Percentiles rank a stretch among this genome's conserved stretches.
phyloP scores from a whole-genome alignment of 1,140 invertebrate genomes.

The Drosophila kanapiae region DNA sequence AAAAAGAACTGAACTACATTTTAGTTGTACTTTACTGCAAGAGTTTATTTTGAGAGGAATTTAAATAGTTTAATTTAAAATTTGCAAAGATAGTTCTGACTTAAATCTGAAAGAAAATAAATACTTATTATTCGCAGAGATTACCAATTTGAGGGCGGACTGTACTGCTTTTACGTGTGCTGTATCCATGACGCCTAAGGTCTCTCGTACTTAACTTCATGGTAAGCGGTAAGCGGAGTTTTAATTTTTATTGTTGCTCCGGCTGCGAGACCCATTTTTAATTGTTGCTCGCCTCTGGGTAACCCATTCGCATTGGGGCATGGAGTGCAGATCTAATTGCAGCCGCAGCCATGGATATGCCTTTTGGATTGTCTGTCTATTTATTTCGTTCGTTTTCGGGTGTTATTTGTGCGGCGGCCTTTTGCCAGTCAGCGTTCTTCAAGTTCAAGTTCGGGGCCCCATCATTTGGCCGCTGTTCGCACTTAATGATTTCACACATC shows the following conservation, averaged over 20 bases:
- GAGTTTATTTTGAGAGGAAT: too few relatives aligned
- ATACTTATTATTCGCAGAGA: not conserved
- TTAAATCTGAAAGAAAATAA: too few relatives aligned
- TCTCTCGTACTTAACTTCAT: conserved; percentile 68
- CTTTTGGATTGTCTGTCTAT: conserved; percentile 24
- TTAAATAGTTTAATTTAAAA: too few relatives aligned
- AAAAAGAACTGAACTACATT: too few relatives aligned
- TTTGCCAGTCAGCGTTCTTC: conserved; percentile 63
- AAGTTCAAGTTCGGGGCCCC: conserved; percentile 69
- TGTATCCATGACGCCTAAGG: conserved; percentile 55
- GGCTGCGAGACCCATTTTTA: conserved; percentile 56
- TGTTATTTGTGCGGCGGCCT: conserved; percentile 31
- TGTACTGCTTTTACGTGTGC: conserved; percentile 1
- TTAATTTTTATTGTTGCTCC: conserved; percentile 48
- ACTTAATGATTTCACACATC: conserved; percentile 75
- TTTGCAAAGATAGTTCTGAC: too few relatives aligned
- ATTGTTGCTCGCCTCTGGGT: conserved; percentile 69
- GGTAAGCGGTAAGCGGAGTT: conserved; percentile 74
- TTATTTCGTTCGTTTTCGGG: conserved; percentile 28
- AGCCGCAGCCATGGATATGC: conserved; percentile 53
- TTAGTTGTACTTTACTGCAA: too few relatives aligned
- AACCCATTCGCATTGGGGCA: conserved; percentile 35
- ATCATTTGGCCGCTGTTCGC: conserved; percentile 75
- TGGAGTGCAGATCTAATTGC: conserved; percentile 74
- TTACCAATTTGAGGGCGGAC: not conserved